These are phyloP conservation scores for Melanerpes aurifrons DNA, from an alignment of 2,113 vertebrate genomes.

Conservation along the genomic window DNA sequence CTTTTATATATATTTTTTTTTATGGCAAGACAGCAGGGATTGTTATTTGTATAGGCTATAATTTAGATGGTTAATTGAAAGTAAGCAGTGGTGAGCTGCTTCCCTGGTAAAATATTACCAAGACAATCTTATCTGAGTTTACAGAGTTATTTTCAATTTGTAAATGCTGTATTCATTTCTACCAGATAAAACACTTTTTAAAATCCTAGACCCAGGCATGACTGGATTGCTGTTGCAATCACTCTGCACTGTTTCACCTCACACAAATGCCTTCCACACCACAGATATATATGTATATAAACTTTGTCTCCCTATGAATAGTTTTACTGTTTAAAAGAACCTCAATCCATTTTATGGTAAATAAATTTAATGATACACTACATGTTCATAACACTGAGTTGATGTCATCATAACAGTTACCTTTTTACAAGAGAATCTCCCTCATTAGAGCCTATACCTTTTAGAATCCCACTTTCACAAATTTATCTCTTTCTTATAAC, in stretches of 20 bases:
- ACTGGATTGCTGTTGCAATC: constrained; percentile 41
- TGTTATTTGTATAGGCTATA: constrained; percentile 66
- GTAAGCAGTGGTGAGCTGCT: constrained; percentile 69
- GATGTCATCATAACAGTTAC: constrained; percentile 21
- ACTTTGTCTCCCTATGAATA: constrained; percentile 34
- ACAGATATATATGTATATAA: constrained; percentile 2
- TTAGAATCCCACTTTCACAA: constrained; percentile 63
- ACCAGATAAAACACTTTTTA: constrained; percentile 71
- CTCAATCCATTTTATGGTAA: constrained; percentile 41
- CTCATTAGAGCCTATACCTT: constrained; percentile 33
- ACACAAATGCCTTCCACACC: constrained; percentile 17
- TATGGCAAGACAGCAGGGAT: constrained; percentile 63
- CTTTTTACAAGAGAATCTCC: not conserved
- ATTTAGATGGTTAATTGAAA: constrained; percentile 84
- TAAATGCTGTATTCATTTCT: constrained; percentile 73
- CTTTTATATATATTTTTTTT: not conserved
- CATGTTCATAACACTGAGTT: constrained; percentile 42
- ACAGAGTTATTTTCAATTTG: constrained; percentile 80
- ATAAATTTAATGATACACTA: constrained; percentile 50
- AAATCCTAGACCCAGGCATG: constrained; percentile 43
- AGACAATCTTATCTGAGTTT: constrained; percentile 82
- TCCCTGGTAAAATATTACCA: constrained; percentile 71
- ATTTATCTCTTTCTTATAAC: constrained; percentile 53
- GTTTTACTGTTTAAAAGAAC: constrained; percentile 8
- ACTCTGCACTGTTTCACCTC: constrained; percentile 5